Base-by-base conservation (phyloP, 2,888 invertebrate genomes). In the Ophion ellenae region DNA sequence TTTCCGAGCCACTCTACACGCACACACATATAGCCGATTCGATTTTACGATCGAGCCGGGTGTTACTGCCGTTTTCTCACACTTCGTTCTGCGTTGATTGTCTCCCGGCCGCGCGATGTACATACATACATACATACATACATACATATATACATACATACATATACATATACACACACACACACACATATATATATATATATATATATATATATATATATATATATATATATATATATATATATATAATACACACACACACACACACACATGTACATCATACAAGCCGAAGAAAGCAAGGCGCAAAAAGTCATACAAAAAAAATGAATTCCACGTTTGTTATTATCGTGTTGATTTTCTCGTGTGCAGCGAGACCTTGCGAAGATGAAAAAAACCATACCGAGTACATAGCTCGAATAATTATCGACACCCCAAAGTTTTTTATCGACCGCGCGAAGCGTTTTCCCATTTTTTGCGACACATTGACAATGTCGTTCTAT, bases 1-100 rank as follows among this genome's bases (percentile, higher is more conserved):
- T 53, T 53, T 53, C 53, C 70, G 81, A 79, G 64, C 71, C 79
- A 67, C 73, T 59, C 17, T 53, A 73, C 53, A 64, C 71, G 74
- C 66, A 64, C 70, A 80, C 70, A 64, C 57, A 17, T 40, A 70
- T 77, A 81, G 69, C 78, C 84, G 81, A 70, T 81, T 84, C 84
- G 86, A 73, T 84, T 81, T 71, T n/a, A 61, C 66, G 64, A 84
- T 87, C 79, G 83, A 81, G 81, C 63, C 67, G 85, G 47, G 82
- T 66, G 83, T 77, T 86, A 87, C 87, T 88, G 88, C 88, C 88
- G 87, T 85, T 83, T 57, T 73, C 45, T 74, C 53, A 45, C 69
- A 73, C 67, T 83, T 77, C 61, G 79, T 84, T 81, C 14, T 4
- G 24, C 61, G 61, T 71, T 64, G 67, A 81, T 76, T 82, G 57